phyloP scores from a whole-genome alignment of 2,113 vertebrate genomes.

The Falco punctatus region DNA sequence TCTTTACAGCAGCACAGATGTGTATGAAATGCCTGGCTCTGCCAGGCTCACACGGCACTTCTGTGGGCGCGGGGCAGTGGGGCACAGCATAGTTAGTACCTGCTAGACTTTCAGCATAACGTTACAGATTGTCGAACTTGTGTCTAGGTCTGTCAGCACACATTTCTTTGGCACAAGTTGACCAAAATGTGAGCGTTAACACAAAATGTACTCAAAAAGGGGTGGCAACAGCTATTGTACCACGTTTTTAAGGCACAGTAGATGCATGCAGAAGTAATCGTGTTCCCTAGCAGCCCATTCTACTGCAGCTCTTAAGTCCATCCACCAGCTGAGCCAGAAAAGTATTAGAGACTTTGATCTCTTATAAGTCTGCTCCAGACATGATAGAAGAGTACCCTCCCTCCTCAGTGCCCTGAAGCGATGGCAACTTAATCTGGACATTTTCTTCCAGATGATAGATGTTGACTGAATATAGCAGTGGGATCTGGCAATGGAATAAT shows the following conservation, averaged over 20 bases:
- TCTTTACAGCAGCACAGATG: background rate
- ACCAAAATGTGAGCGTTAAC: background rate
- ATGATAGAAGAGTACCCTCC: background rate
- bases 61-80: background rate
- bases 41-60: fast-evolving
- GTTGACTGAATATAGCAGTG: slow-evolving; percentile 13
- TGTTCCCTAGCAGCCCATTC: background rate
- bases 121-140: background rate
- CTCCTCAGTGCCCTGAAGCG: background rate
- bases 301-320: background rate
- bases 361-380: background rate
- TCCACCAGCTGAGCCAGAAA: background rate
- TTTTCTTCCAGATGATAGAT: slow-evolving; percentile 19
- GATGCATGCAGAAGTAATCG: background rate
- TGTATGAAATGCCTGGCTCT: background rate
- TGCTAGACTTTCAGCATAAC: background rate
- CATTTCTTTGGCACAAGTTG: background rate
- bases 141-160: background rate
- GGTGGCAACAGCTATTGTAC: background rate
- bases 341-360: slow-evolving; percentile 14
- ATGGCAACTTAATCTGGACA: background rate
- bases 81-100: fast-evolving
- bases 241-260: background rate
- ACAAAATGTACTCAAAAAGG: background rate
- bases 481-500: slow-evolving; percentile 5